phyloP scores from a whole-genome alignment of 1,140 invertebrate genomes.

The Pectinophora gossypiella region DNA sequence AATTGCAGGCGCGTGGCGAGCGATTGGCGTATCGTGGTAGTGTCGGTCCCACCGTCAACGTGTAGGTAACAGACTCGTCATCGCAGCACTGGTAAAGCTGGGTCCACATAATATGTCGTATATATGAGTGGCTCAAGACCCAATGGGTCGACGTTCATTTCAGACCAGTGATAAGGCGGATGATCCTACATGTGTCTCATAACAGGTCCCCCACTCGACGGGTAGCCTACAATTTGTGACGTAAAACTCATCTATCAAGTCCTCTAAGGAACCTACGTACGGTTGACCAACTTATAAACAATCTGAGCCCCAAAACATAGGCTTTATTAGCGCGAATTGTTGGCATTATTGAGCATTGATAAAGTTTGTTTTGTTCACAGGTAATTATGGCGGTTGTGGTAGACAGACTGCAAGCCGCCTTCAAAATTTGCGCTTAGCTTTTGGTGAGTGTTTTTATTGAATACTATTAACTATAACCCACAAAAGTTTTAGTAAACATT shows the following conservation, averaged over 20 bases:
- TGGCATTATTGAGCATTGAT: neutral
- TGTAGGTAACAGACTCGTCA: too few species aligned
- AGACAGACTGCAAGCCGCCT: conserved; percentile 14
- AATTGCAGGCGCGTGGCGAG: conserved; percentile 12
- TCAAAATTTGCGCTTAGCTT: conserved; percentile 24
- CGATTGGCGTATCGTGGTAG: too few species aligned
- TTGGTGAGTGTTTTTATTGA: conserved; percentile 28
- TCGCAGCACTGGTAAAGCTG: too few species aligned
- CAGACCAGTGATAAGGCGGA: too few species aligned
- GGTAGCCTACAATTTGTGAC: too few species aligned
- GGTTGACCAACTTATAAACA: neutral
- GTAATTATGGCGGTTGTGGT: conserved; percentile 30
- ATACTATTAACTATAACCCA: neutral
- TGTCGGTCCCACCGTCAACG: too few species aligned
- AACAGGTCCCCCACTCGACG: too few species aligned
- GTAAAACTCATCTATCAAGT: neutral
- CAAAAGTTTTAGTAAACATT: neutral
- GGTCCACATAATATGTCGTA: too few species aligned
- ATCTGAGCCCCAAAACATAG: neutral
- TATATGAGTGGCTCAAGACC: too few species aligned
- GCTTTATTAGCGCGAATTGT: neutral
- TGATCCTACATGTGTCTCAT: too few species aligned
- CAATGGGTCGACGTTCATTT: too few species aligned
- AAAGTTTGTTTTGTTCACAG: conserved; percentile 26
- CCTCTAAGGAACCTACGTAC: neutral